phyloP scores from a whole-genome alignment of 2,113 vertebrate species.

The Pycnonotus jocosus region DNA sequence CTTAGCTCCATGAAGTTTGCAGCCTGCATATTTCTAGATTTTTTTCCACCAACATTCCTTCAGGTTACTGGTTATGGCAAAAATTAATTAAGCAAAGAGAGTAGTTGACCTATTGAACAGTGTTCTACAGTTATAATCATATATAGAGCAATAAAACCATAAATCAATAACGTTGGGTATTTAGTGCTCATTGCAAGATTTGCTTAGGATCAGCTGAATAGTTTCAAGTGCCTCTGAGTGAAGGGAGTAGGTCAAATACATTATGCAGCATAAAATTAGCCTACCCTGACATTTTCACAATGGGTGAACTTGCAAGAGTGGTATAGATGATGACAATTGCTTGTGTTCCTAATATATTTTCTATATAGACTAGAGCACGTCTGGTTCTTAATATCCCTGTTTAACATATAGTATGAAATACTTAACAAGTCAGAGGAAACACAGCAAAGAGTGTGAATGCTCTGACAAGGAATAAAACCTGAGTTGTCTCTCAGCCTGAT shows the following conservation, averaged over 20 bases:
- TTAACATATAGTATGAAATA: background rate
- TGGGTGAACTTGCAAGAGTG: background rate
- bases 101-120: slow-evolving; percentile 17
- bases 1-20: background rate
- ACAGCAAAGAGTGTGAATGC: background rate
- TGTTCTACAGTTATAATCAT: background rate
- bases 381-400: background rate
- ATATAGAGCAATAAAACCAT: background rate
- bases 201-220: slow-evolving; percentile 7
- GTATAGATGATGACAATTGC: background rate
- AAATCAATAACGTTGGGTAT: slow-evolving; percentile 6
- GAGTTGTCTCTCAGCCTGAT: background rate
- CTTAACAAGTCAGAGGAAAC: background rate
- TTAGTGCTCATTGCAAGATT: slow-evolving; percentile 14
- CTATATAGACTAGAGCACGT: background rate
- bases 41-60: background rate
- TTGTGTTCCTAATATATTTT: background rate
- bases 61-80: background rate
- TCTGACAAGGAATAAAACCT: background rate
- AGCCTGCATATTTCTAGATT: background rate
- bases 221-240: background rate
- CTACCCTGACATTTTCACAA: background rate
- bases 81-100: slow-evolving; percentile 34
- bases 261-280: background rate
- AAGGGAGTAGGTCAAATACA: slow-evolving; percentile 5